phyloP scores from a whole-genome alignment of 2,113 vertebrate species.

The Natator depressus region DNA sequence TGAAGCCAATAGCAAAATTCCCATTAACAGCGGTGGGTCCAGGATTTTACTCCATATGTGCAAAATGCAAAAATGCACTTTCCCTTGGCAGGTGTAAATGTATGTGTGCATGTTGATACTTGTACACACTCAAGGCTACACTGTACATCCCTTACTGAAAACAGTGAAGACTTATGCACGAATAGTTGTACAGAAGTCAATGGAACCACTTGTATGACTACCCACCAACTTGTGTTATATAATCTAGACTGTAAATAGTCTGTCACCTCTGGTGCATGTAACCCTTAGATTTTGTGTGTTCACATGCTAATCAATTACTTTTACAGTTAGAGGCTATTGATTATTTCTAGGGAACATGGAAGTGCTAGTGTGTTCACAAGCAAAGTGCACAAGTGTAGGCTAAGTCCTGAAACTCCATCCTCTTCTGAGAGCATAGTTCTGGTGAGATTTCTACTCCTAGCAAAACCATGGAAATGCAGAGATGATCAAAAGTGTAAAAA shows the following conservation, averaged over 20 bases:
- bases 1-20: no score
- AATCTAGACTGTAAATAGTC: not conserved
- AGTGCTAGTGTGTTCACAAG: rapidly evolving
- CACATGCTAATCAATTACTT: not conserved
- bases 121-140: not conserved
- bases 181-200: rapidly evolving
- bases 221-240: not conserved
- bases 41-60: rapidly evolving
- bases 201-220: not conserved
- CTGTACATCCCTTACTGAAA: rapidly evolving
- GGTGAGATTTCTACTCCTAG: not conserved
- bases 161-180: rapidly evolving
- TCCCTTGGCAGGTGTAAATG: rapidly evolving
- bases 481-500: conserved; percentile 41
- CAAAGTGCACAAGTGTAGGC: not conserved
- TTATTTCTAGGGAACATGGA: rapidly evolving
- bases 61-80: rapidly evolving
- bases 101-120: rapidly evolving
- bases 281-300: rapidly evolving
- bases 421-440: not conserved
- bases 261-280: not conserved
- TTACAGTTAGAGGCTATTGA: rapidly evolving
- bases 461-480: not conserved
- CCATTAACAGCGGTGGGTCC: rapidly evolving
- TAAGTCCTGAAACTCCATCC: not conserved